A percentile compares a stretch with the other conserved stretches of the same genome.
phyloP scores from a whole-genome alignment of 1,140 invertebrate species.

The Chionoecetes opilio region DNA sequence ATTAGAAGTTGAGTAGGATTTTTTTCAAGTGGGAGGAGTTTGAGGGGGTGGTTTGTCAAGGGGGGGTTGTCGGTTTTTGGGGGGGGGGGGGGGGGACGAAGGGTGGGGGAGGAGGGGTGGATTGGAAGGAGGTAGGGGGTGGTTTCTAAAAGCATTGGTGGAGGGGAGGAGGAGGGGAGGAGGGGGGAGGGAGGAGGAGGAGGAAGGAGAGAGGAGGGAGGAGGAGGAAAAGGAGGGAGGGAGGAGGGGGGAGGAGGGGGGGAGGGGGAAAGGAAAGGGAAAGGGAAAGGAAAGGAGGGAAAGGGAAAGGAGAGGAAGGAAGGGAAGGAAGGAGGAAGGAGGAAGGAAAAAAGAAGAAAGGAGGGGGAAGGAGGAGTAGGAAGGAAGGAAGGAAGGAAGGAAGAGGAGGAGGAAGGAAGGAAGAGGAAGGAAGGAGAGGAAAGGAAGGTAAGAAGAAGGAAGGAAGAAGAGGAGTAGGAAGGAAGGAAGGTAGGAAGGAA shows the following conservation, averaged over 20 bases:
- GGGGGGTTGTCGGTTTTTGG: neutral
- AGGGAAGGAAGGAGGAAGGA: neutral
- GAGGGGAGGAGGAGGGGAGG: neutral
- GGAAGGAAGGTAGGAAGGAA: neutral
- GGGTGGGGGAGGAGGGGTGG: neutral
- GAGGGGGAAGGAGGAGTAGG: neutral
- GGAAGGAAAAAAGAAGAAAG: neutral
- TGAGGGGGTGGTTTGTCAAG: neutral
- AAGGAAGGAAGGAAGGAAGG: neutral
- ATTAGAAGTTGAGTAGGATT: neutral
- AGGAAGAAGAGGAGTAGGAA: neutral
- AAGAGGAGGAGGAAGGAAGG: neutral
- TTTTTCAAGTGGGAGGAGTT: neutral
- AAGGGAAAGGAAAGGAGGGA: too few species aligned
- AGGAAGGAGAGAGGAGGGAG: neutral
- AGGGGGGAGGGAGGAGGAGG: neutral
- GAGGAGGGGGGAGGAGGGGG: neutral
- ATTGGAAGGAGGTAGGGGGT: neutral
- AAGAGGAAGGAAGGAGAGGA: neutral
- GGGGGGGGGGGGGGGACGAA: neutral
- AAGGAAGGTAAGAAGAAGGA: neutral
- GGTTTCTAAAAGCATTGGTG: neutral
- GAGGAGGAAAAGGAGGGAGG: neutral
- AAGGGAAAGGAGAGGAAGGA: neutral
- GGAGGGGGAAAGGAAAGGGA: too few species aligned